phyloP scores from a whole-genome alignment of 2,113 vertebrate species.

The Psittacus erithacus region DNA sequence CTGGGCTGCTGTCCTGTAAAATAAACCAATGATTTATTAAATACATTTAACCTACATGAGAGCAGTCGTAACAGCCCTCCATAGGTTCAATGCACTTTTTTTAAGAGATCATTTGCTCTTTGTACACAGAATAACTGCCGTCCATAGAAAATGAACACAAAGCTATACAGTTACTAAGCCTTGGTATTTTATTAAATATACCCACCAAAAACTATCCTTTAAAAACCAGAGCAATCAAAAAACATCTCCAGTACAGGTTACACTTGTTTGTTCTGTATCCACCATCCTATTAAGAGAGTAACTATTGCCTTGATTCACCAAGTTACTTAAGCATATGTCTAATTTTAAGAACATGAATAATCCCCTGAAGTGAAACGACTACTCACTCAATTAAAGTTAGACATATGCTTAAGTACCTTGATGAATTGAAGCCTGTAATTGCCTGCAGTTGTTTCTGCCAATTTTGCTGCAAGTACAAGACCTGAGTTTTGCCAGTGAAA shows the following conservation, averaged over 20 bases:
- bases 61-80: neutral
- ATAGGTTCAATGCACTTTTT: neutral
- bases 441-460: constrained; percentile 44
- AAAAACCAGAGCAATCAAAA: neutral
- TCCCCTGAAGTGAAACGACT: constrained; percentile 35
- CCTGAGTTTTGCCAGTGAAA: neutral
- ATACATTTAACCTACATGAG: neutral
- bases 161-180: neutral
- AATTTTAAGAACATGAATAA: constrained; percentile 35
- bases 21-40: constrained; percentile 31
- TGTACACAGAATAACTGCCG: neutral
- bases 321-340: constrained; percentile 14
- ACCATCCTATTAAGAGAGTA: neutral
- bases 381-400: constrained; percentile 37
- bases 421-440: constrained; percentile 45
- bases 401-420: constrained; percentile 41
- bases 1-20: constrained; percentile 17
- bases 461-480: constrained; percentile 29
- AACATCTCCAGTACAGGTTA: neutral
- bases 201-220: neutral
- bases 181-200: neutral
- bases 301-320: neutral
- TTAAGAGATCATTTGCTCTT: neutral
- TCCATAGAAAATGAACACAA: neutral
- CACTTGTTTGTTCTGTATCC: neutral